Percentiles rank a stretch among this genome's conserved stretches.
phyloP scores from a whole-genome alignment of 2,113 vertebrate genomes.

The Xyrauchen texanus region DNA sequence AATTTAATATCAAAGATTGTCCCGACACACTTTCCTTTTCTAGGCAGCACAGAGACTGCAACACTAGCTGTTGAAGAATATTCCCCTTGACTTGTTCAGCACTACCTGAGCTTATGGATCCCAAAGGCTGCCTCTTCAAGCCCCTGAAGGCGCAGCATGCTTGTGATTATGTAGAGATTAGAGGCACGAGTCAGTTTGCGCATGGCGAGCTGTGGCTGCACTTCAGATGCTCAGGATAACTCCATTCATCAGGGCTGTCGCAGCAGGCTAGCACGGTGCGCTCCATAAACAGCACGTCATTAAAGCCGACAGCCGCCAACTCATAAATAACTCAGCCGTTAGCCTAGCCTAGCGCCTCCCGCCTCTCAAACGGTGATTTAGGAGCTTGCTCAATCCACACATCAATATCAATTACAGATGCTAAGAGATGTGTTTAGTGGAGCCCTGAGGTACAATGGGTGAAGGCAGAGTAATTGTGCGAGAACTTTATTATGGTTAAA shows the following conservation, averaged over 20 bases:
- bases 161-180: conserved; percentile 83
- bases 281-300: conserved; percentile 67
- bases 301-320: conserved; percentile 65
- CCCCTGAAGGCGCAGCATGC: conserved; percentile 68
- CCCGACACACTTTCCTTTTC: too few species aligned
- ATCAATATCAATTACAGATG: conserved; percentile 72
- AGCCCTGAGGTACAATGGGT: conserved; percentile 36
- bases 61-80: too few species aligned
- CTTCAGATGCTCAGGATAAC: conserved; percentile 56
- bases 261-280: conserved; percentile 52
- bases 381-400: conserved; percentile 60
- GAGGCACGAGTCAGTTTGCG: conserved; percentile 59
- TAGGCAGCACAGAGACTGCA: too few species aligned
- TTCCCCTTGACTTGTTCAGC: too few species aligned
- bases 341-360: conserved; percentile 33
- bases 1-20: too few species aligned
- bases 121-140: conserved; percentile 52
- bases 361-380: conserved; percentile 65
- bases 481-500: conserved; percentile 22
- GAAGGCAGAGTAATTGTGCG: conserved; percentile 37
- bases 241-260: conserved; percentile 71
- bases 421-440: conserved; percentile 55
- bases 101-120: background rate
- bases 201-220: background rate
- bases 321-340: conserved; percentile 65